phyloP scores from a whole-genome alignment of 2,797 vertebrate species.

The Molossus molossus region DNA sequence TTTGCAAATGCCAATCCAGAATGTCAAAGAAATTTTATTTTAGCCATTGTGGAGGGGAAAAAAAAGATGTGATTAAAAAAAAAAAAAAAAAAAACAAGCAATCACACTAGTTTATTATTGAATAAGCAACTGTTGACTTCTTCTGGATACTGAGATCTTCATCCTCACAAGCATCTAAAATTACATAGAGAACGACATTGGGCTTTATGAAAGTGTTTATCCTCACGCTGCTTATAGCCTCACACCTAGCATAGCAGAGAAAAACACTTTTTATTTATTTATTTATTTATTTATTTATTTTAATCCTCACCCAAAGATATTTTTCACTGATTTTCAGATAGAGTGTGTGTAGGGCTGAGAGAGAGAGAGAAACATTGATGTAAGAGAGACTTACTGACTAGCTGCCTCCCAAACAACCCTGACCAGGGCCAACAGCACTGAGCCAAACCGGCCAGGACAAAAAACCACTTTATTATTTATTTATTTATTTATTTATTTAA shows the following conservation, averaged over 20 bases:
- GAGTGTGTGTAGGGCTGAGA: no score
- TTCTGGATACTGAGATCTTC: neutral
- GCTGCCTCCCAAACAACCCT: no score
- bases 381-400: no score
- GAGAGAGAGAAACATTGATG: no score
- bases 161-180: neutral
- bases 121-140: neutral
- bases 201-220: neutral
- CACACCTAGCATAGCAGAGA: neutral
- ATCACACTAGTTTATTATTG: neutral
- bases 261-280: neutral
- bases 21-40: slow-evolving; percentile 38
- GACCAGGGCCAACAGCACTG: no score
- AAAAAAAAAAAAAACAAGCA: neutral
- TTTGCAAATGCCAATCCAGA: slow-evolving; percentile 50
- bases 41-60: neutral
- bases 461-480: no score
- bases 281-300: no score
- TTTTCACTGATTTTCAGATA: no score
- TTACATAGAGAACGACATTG: neutral
- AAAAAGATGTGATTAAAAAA: slow-evolving; percentile 54
- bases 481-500: no score
- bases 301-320: no score
- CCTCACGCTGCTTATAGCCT: neutral
- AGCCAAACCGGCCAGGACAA: no score